A percentile compares a stretch with the other conserved stretches of the same genome.
phyloP scores from a whole-genome alignment of 1,140 invertebrate species.

The Drosophila triauraria region DNA sequence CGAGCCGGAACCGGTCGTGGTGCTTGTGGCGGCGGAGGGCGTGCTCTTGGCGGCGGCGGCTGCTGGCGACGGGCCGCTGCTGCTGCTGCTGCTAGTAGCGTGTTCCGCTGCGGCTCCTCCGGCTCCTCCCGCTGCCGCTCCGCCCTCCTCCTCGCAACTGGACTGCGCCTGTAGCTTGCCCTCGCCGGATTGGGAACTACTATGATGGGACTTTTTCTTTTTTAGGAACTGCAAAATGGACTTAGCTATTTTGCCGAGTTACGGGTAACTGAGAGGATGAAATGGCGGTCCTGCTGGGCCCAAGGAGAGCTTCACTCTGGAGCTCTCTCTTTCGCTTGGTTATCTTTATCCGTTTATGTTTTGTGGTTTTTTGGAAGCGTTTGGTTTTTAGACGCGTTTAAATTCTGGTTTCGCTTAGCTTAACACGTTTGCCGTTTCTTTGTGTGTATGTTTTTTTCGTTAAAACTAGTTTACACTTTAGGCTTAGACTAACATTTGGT shows the following conservation, averaged over 20 bases:
- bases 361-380: slow-evolving; percentile 41
- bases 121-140: slow-evolving; percentile 61
- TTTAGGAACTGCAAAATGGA: slow-evolving; percentile 84
- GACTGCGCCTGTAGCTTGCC: slow-evolving; percentile 77
- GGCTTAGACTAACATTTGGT: slow-evolving; percentile 81
- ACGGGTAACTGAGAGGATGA: slow-evolving; percentile 58
- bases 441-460: slow-evolving; percentile 23
- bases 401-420: slow-evolving; percentile 19
- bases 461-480: slow-evolving; percentile 78
- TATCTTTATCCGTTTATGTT: slow-evolving; percentile 11
- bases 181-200: slow-evolving; percentile 72
- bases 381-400: slow-evolving; percentile 61
- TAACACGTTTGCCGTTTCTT: slow-evolving; percentile 29
- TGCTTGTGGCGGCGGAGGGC: slow-evolving; percentile 44
- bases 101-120: slow-evolving; percentile 57
- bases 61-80: slow-evolving; percentile 47
- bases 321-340: slow-evolving; percentile 33
- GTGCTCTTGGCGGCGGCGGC: slow-evolving; percentile 69
- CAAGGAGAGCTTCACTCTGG: slow-evolving; percentile 33
- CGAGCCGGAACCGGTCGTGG: slow-evolving; percentile 37
- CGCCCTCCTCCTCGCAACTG: slow-evolving; percentile 79
- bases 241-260: slow-evolving; percentile 84
- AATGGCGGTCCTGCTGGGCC: slow-evolving; percentile 36
- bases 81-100: slow-evolving; percentile 65
- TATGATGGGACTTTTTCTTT: slow-evolving; percentile 84